These are phyloP conservation scores for Actenoides lindsayi DNA, from an alignment of 2,113 vertebrate genomes.

Conservation along the genomic window DNA sequence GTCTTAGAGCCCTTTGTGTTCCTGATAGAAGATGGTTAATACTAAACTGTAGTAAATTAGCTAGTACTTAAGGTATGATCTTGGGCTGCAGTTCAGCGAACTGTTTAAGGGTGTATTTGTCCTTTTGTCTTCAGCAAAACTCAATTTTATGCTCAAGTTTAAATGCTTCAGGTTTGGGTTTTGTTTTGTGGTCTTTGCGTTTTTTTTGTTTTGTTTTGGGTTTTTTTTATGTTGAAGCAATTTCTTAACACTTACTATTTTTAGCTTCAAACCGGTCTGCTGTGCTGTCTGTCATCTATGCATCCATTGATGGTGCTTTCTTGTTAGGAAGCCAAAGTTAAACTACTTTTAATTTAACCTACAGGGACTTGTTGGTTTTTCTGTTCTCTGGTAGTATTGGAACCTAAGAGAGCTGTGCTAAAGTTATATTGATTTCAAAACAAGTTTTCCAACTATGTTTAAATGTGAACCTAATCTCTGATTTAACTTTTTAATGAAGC, in stretches of 20 bases:
- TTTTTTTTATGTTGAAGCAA: background rate
- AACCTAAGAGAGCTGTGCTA: background rate
- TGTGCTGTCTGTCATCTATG: background rate
- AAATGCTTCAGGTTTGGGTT: background rate
- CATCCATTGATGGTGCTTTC: background rate
- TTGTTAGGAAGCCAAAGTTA: background rate
- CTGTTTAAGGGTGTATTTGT: background rate
- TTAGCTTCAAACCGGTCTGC: background rate
- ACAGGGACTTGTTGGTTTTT: background rate
- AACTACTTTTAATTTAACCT: background rate
- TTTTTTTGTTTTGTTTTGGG: no score
- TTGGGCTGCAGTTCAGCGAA: background rate
- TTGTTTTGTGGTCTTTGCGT: no score
- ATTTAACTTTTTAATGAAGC: background rate
- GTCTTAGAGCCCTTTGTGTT: background rate
- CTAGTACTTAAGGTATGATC: background rate
- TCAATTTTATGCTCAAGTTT: background rate
- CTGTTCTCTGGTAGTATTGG: background rate
- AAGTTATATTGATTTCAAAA: background rate
- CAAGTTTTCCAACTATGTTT: background rate
- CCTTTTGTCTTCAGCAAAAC: background rate
- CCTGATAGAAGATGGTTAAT: background rate
- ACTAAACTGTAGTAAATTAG: background rate
- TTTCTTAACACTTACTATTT: background rate
- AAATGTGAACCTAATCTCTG: background rate